Conservation (phyloP, 2,113 vertebrate species). For the Okapia johnstoni region DNA sequence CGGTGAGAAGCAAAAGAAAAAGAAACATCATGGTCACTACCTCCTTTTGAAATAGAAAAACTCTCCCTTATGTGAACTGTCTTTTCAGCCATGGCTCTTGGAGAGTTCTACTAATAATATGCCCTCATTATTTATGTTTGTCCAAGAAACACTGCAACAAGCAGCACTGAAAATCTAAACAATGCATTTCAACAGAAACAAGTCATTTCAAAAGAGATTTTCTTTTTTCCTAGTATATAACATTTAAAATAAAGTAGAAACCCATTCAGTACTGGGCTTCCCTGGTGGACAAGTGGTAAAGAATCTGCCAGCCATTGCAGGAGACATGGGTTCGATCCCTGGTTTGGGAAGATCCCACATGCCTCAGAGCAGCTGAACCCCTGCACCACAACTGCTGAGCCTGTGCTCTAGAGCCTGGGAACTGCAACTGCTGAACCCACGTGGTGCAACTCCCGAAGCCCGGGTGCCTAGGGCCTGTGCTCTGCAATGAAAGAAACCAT, state of each 20-base stretch:
- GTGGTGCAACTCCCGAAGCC: neutral
- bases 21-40: neutral
- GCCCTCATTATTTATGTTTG: neutral
- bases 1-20: neutral
- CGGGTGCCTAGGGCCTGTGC: fast-evolving
- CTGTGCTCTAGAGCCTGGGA: neutral
- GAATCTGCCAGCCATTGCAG: fast-evolving
- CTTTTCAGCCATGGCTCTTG: neutral
- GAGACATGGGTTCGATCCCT: neutral
- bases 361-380: neutral
- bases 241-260: neutral
- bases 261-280: neutral
- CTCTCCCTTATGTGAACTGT: neutral
- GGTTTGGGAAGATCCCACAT: neutral
- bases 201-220: neutral
- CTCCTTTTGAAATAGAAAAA: neutral
- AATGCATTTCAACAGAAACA: neutral
- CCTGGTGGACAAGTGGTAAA: neutral
- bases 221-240: neutral
- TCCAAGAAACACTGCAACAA: neutral
- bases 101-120: neutral
- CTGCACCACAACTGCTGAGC: neutral
- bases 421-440: neutral
- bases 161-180: neutral
- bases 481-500: neutral